Conservation (phyloP, 2,797 vertebrate genomes). For the Numenius phaeopus region DNA sequence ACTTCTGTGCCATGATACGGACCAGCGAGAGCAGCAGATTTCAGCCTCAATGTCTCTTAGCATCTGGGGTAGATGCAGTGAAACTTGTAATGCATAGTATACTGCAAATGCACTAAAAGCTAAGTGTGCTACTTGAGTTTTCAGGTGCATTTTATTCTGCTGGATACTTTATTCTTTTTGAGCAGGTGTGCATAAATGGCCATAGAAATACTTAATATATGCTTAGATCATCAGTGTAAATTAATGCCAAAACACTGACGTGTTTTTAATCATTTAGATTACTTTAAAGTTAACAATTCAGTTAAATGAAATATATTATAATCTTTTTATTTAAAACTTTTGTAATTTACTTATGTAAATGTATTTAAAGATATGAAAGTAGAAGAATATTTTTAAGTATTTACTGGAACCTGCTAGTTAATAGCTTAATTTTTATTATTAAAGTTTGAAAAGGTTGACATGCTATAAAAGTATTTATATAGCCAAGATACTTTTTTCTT, state of each 20-base stretch:
- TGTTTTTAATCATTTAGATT: not conserved
- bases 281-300: not conserved
- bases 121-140: not conserved
- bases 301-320: not conserved
- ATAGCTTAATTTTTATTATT: not conserved
- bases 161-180: not conserved
- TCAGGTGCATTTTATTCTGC: not conserved
- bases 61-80: not conserved
- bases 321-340: not conserved
- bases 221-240: not conserved
- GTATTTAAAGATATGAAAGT: not conserved
- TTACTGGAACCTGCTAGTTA: not conserved
- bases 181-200: conserved; percentile 11
- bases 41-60: not conserved
- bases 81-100: not conserved
- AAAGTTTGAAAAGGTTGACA: not conserved
- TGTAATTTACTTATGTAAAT: not conserved
- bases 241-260: not conserved
- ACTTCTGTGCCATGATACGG: not conserved
- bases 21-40: not conserved
- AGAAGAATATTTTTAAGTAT: not conserved
- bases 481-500: not conserved
- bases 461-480: not conserved
- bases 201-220: not conserved
- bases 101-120: not conserved